Base-by-base conservation (phyloP, 2,888 invertebrate genomes). In the Hetaerina titia region DNA sequence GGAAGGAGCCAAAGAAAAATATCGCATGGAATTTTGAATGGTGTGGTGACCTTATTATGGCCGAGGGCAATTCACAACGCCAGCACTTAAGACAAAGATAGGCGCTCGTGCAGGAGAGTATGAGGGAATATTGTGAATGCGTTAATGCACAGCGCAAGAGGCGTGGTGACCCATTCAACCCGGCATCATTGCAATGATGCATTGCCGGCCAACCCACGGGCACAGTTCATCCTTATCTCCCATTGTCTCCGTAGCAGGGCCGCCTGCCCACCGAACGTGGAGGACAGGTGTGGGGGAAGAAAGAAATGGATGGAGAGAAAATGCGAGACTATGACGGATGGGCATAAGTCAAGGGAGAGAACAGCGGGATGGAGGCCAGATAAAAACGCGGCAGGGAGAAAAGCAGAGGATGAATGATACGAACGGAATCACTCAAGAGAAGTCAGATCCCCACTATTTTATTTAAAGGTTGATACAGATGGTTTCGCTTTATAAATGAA, bases 161-260 rank as follows among this genome's bases (percentile, higher is more conserved):
- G 81, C 81, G 81, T 81, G 81, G 81, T 13, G 9, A 9, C 31
- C 81, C 81, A 31, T 81, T 81, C 81, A 81, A 31, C 25, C 81
- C 25, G 13, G 1, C 81, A 69, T 81, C 81, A 81, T 31, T 81
- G 81, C 81, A 81, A 81, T 81, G 81, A 81, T 81, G 81, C 81
- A 81, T 81, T 9, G 81, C 81, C n/a, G 25, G 31, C 9, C 81
- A 4, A 31, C 25, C 81, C 81, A 11, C 31, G 45, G 45, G 45
- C 45, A 45, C 25, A 81, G 9, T 31, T 22, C 81, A 81, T 31
- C 81, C 81, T 25, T 15, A 81, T 81, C 31, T 31, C 81, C 81
- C n/a, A 81, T 81, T 81, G 81, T 81, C 31, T 81, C 11, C 25
- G 11, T n/a, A 2, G 13, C 22, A n/a, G 81, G 31, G 81, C 81